These are phyloP conservation scores for Bujurquina vittata DNA, from an alignment of 2,113 vertebrate genomes.

Conservation along the genomic window DNA sequence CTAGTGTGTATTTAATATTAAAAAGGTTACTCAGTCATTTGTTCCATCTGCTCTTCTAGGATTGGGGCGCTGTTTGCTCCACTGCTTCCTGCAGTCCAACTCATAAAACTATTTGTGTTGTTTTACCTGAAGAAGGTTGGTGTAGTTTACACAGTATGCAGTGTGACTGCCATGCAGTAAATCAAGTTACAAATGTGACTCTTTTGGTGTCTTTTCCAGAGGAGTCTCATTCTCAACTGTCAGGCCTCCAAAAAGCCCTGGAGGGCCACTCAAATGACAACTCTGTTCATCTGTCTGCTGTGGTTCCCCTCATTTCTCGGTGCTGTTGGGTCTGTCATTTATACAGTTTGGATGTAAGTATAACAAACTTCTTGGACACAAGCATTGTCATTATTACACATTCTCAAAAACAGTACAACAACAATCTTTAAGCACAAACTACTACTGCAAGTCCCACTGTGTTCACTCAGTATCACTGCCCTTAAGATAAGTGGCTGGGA, in stretches of 20 bases:
- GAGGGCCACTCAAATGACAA: conserved; percentile 86
- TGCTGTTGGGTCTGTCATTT: conserved; percentile 77
- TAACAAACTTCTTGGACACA: background rate
- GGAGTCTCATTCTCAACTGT: conserved; percentile 87
- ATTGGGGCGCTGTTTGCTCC: conserved; percentile 85
- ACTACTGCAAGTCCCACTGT: background rate
- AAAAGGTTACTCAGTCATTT: background rate
- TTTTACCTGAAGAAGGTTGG: conserved; percentile 90
- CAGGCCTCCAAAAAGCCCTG: conserved; percentile 85
- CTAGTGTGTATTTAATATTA: background rate
- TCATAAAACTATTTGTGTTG: conserved; percentile 83
- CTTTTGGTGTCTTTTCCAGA: conserved; percentile 62
- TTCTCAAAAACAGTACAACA: background rate
- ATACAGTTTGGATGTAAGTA: conserved; percentile 87
- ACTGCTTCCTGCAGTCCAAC: conserved; percentile 84
- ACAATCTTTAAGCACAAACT: background rate
- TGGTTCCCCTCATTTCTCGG: conserved; percentile 89
- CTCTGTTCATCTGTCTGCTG: conserved; percentile 84
- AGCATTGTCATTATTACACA: background rate
- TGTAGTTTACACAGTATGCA: background rate
- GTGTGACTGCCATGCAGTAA: too few species aligned
- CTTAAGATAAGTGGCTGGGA: background rate
- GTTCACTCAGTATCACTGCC: too few species aligned
- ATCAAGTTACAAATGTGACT: background rate
- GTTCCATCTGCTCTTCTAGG: conserved; percentile 70